These are phyloP conservation scores for Apodemia duryi DNA, from an alignment of 2,888 invertebrate genomes.

Conservation along the genomic window DNA sequence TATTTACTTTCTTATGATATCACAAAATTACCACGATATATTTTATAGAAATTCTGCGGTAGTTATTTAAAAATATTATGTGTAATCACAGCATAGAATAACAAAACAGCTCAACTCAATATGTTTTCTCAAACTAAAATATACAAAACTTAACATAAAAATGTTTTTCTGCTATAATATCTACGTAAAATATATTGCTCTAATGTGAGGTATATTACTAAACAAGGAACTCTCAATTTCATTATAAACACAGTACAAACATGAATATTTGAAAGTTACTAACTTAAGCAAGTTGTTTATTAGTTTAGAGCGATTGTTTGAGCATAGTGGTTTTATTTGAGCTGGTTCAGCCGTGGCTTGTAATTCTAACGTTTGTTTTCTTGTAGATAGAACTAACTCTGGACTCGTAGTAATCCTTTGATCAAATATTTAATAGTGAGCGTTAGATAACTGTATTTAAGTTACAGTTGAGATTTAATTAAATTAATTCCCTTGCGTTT, in stretches of 20 bases:
- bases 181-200: neutral
- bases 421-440: constrained; percentile 18
- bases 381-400: constrained; percentile 28
- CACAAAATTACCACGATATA: too few relatives aligned
- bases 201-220: constrained; percentile 6
- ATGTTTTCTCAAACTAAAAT: too few relatives aligned
- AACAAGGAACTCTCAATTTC: constrained; percentile 16
- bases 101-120: too few relatives aligned
- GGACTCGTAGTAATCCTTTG: constrained; percentile 21
- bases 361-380: constrained; percentile 24
- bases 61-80: too few relatives aligned
- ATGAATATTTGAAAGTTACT: constrained; percentile 22
- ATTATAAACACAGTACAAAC: constrained; percentile 16
- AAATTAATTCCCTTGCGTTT: neutral
- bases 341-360: constrained; percentile 19
- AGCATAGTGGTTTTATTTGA: constrained; percentile 23
- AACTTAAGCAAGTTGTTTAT: constrained; percentile 28
- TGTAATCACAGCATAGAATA: too few relatives aligned
- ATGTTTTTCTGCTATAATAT: too few relatives aligned
- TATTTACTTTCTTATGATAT: too few relatives aligned
- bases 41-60: too few relatives aligned
- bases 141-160: too few relatives aligned
- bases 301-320: constrained; percentile 29
- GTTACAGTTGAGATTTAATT: constrained; percentile 4
- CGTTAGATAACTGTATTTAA: constrained; percentile 9